phyloP scores from a whole-genome alignment of 2,797 vertebrate genomes.

The Hylomyscus alleni region DNA sequence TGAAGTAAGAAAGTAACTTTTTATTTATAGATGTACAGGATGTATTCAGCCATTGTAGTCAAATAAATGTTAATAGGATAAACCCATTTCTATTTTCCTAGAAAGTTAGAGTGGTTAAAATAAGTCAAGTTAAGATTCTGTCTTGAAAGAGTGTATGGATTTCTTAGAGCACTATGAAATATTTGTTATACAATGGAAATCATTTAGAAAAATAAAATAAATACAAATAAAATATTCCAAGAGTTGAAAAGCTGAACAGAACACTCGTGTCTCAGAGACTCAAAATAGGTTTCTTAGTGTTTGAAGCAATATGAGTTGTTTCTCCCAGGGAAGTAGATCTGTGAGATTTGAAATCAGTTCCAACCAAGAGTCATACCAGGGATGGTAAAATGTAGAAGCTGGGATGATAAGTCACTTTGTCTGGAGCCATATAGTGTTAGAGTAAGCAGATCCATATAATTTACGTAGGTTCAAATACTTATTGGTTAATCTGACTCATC shows the following conservation, averaged over 20 bases:
- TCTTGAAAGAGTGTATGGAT: background rate
- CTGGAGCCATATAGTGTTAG: background rate
- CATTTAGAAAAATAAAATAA: background rate
- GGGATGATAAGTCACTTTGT: background rate
- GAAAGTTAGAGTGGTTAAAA: background rate
- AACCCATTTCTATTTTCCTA: background rate
- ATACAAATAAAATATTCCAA: background rate
- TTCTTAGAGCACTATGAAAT: background rate
- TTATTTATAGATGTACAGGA: background rate
- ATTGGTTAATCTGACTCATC: background rate
- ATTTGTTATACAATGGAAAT: background rate
- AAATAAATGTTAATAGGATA: slow-evolving; percentile 9
- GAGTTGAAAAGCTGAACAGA: background rate
- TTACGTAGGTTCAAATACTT: slow-evolving; percentile 26
- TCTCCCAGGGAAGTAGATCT: background rate
- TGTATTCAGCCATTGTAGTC: background rate
- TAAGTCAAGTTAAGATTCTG: background rate
- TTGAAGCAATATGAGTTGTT: background rate
- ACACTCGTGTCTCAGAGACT: background rate
- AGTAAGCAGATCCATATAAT: background rate
- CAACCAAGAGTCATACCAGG: background rate
- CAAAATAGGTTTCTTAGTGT: background rate
- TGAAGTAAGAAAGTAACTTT: background rate
- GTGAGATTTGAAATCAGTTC: background rate
- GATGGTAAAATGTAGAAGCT: background rate